Evolutionary conservation across 2,888 invertebrate species (phyloP), one percentile per base, ranked within the genome.

Genomic region (Atethmia centrago): DNA sequence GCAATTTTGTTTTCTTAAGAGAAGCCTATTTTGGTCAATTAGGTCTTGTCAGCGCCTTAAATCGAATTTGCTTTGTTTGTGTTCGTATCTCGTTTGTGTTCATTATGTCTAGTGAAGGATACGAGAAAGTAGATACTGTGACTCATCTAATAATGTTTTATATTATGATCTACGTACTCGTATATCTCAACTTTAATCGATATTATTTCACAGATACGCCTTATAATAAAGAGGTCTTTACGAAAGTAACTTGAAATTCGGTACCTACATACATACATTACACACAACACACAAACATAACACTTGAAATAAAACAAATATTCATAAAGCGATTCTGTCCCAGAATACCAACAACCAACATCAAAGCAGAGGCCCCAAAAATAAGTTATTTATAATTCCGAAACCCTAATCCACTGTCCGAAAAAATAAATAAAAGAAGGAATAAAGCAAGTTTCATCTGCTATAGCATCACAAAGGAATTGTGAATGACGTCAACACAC

Each of bases 401-500:
- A 42, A 85, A 53, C 56, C 76, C 64, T 64, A 65, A 74, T 74
- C 47, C 58, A 45, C 64, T 42, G 67, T 31, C 64, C 59, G 31
- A 77, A 77, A 72, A 71, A 70, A 69, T 56, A 78, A 80, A 82
- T 72, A 72, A 68, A 73, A 28, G 40, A n/a, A 31, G n/a, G 25
- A 19, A 71, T 21, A 74, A 65, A 76, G 21, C 65, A 75, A 80
- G 64, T 85, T 80, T 69, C 64, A 79, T 77, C 76, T 76, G 63
- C 64, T 68, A 56, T 31, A 75, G 71, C 74, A 80, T 80, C 80
- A 87, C 85, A 91, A 89, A 90, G 87, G 87, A 89, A 88, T 82
- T 80, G 74, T 79, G 86, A 91, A 89, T 89, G 90, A 90, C 86
- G 87, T 77, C 80, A 76, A 79, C 63, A 75, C 79, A 77, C 87